phyloP scores from a whole-genome alignment of 2,888 invertebrate species.

The Tetheella fluctuosa region DNA sequence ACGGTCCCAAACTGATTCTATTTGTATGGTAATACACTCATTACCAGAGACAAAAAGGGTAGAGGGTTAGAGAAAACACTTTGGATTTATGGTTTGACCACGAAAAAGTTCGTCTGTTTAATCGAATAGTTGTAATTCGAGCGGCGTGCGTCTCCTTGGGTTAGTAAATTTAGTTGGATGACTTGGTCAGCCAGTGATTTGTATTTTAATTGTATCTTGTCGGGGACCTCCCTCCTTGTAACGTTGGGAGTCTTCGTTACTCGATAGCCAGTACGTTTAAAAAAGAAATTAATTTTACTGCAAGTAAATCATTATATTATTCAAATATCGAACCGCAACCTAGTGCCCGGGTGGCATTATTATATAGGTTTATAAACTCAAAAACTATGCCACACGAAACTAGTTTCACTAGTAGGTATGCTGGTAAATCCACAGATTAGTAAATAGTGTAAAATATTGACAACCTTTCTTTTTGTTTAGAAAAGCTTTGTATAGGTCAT shows the following conservation, averaged over 20 bases:
- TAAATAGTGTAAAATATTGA: too few species aligned
- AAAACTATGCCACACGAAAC: too few species aligned
- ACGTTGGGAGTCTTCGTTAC: background rate
- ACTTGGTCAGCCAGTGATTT: slow-evolving; percentile 5
- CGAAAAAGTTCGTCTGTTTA: slow-evolving; percentile 44
- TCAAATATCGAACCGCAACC: background rate
- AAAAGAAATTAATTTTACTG: background rate
- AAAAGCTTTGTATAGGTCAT: too few species aligned
- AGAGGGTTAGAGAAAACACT: slow-evolving; percentile 51
- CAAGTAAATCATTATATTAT: background rate
- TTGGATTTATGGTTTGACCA: slow-evolving; percentile 52
- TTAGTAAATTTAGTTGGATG: slow-evolving; percentile 3
- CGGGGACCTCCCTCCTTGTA: slow-evolving; percentile 8
- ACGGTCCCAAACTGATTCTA: slow-evolving; percentile 69
- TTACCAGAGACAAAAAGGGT: slow-evolving; percentile 76
- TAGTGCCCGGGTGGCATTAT: too few species aligned
- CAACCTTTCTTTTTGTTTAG: too few species aligned
- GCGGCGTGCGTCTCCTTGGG: slow-evolving; percentile 6
- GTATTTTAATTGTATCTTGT: slow-evolving; percentile 9
- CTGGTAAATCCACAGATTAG: too few species aligned
- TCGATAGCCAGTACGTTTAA: background rate
- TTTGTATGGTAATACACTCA: slow-evolving; percentile 83
- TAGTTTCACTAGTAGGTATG: too few species aligned
- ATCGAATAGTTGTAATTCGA: slow-evolving; percentile 34
- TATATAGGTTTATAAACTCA: too few species aligned